These are phyloP conservation scores for Dipodomys merriami DNA, from an alignment of 2,113 vertebrate genomes.

Conservation along the genomic window DNA sequence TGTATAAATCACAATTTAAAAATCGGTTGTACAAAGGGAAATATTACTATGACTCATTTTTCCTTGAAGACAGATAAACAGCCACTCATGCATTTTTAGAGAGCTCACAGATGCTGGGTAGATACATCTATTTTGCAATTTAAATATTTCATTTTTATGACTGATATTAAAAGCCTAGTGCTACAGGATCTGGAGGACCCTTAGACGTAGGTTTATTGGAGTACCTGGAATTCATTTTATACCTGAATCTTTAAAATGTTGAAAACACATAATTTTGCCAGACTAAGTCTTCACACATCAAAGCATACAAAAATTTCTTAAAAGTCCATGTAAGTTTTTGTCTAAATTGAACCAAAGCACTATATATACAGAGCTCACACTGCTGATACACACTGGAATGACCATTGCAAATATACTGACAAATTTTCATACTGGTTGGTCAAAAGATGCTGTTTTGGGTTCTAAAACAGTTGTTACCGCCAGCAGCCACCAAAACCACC, in stretches of 20 bases:
- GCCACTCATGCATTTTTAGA: conserved; percentile 71
- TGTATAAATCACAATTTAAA: conserved; percentile 70
- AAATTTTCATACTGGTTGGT: neutral
- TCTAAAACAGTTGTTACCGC: neutral
- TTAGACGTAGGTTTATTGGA: neutral
- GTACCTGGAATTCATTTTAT: conserved; percentile 14
- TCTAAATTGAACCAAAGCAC: conserved; percentile 58
- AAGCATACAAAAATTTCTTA: conserved; percentile 36
- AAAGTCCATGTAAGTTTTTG: neutral
- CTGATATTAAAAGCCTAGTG: conserved; percentile 49
- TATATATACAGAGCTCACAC: neutral
- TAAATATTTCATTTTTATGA: conserved; percentile 69
- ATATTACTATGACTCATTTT: conserved; percentile 72
- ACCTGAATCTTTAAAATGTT: conserved; percentile 1
- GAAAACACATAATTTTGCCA: conserved; percentile 48
- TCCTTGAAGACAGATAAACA: conserved; percentile 64
- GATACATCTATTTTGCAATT: conserved; percentile 70
- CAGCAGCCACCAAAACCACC: neutral
- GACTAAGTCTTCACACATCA: conserved; percentile 48
- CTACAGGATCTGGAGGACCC: neutral
- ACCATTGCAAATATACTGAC: conserved; percentile 23
- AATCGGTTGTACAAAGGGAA: conserved; percentile 56
- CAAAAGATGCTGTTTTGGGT: conserved; percentile 8
- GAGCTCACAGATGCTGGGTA: conserved; percentile 56
- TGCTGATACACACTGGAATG: neutral